Evolutionary conservation across 92 coral and sea anemone species (phyloP), one percentile per base, ranked within the genome.

Genomic region (Zoanthus sansibaricus): DNA sequence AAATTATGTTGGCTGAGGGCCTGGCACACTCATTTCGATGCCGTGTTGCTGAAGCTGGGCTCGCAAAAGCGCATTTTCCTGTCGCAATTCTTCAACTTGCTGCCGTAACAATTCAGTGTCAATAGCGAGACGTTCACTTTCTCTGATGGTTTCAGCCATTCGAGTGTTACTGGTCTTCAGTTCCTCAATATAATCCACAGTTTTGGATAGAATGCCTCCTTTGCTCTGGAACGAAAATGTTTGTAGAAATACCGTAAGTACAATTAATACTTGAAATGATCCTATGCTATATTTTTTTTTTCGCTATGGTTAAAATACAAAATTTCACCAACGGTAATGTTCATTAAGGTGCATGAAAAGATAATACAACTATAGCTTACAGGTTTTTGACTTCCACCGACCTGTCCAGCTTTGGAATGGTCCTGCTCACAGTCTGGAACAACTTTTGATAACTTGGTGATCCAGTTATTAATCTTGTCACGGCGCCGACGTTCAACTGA

Each of bases 401-500:
- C 99, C 98, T 97, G 99, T 18, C 99, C 99, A 12, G 98, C 93
- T 49, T 97, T 97, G 1, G 98, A 85, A 52, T 97, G 99, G 58
- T 97, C 99, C 72, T 93, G 92, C 25, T 93, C 91, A 77, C 99
- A 93, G 62, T 97, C 99, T 15, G 99, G 99, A 1, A 97, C 95
- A 42, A 97, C 95, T 78, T 97, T 97, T 6, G 99, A 96, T 56
- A 97, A 77, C 88, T 94, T 95, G 33, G 92, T 91, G 66, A 96
- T 96, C 98, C 98, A 96, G 21, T 90, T 90, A 70, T 96, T 96
- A 6, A 96, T 96, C 78, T 96, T 96, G 84, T 96, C 98, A 77
- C 98, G 89, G 6, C 99, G 95, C 16, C 99, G 97, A 33, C 99
- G 94, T 76, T 97, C 99, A 86, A 97, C 99, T 95, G 82, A 21